Evolutionary conservation across 2,888 invertebrate species (phyloP).

Genomic region (Chromoteleia sp.): DNA sequence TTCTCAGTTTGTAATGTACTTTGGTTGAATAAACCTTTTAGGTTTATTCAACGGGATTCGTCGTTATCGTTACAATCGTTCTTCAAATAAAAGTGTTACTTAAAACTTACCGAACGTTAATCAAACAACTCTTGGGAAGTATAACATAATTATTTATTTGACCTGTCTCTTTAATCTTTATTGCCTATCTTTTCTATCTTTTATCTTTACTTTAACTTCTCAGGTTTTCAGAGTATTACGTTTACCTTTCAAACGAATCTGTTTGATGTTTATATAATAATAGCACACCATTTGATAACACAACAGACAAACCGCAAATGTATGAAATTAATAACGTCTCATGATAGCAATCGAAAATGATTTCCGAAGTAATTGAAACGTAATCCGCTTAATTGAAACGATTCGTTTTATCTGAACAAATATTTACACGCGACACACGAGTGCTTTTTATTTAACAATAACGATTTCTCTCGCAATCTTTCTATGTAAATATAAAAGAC

Average conservation of each 20-base stretch:
- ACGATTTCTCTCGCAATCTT: neutral
- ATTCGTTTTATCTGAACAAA: constrained; percentile 16
- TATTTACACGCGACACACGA: neutral
- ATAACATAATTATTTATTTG: too few species aligned
- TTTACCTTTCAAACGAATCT: neutral
- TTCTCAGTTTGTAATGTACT: too few species aligned
- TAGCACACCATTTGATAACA: neutral
- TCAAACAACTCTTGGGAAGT: too few species aligned
- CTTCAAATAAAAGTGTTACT: too few species aligned
- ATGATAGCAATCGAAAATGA: neutral
- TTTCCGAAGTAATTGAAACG: neutral
- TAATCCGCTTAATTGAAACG: constrained; percentile 13
- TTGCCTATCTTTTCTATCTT: too few species aligned
- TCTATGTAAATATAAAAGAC: neutral
- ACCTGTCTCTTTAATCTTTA: too few species aligned
- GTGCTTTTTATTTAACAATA: constrained; percentile 5
- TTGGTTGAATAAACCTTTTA: too few species aligned
- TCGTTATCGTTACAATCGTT: too few species aligned
- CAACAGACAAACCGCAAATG: neutral
- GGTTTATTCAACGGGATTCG: too few species aligned
- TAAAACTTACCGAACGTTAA: too few species aligned
- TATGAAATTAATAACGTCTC: constrained; percentile 7
- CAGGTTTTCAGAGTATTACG: neutral
- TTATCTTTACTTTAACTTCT: too few species aligned
- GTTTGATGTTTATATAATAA: constrained; percentile 1